These are phyloP conservation scores for Gorsachius magnificus DNA, from an alignment of 2,797 vertebrate genomes.

Conservation along the genomic window DNA sequence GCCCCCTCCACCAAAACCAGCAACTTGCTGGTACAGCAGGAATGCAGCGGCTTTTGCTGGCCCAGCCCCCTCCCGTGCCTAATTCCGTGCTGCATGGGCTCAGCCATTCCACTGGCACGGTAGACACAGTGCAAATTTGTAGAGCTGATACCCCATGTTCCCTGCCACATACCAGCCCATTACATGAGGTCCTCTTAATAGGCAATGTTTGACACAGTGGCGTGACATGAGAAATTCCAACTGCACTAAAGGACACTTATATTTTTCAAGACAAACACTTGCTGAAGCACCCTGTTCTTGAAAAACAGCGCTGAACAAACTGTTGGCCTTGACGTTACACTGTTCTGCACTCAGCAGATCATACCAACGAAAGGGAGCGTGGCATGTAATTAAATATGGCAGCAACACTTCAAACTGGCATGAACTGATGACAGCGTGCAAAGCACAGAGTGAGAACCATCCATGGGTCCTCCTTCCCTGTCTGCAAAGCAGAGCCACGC, in stretches of 20 bases:
- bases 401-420: not conserved
- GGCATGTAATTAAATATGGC: not conserved
- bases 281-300: not conserved
- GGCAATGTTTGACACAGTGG: not conserved
- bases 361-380: not conserved
- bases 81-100: too few relatives aligned
- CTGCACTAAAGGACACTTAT: not conserved
- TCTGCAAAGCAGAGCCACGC: not conserved
- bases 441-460: not conserved
- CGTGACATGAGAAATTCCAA: not conserved
- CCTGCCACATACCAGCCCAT: not conserved
- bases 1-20: not conserved
- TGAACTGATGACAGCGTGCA: not conserved
- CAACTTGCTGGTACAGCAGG: not conserved
- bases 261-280: conserved; percentile 28
- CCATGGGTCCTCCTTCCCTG: not conserved
- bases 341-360: not conserved
- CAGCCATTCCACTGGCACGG: not conserved
- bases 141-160: not conserved
- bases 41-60: not conserved
- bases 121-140: not conserved
- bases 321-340: not conserved
- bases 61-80: not conserved
- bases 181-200: not conserved
- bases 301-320: not conserved